Base-by-base conservation (phyloP, 2,113 vertebrate genomes). In the Plestiodon gilberti region DNA sequence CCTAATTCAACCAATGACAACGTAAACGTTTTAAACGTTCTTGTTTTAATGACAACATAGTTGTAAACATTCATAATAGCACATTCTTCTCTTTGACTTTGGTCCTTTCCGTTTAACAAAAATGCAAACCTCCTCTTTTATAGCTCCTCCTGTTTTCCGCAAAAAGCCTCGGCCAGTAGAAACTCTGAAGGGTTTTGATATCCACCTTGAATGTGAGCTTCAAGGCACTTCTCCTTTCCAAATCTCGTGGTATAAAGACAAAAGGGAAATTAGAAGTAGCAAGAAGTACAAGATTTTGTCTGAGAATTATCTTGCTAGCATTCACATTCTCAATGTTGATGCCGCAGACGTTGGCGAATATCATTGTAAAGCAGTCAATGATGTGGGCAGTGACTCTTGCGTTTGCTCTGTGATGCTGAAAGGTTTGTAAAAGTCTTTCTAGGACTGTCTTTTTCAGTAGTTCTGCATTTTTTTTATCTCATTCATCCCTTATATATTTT, bases 211-310 rank as follows among this genome's bases (percentile, higher is more conserved):
- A 89, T 99, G 98, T 91, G 98, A 99, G 92, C 95, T 99, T 93
- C 94, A 96, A 81, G 99, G 99, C 82, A 98, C 98, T 1, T 95
- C 97, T 85, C 98, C 99, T 30, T 99, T 99, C 96, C 98, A 99
- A 94, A 97, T 99, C 82, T 96, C 95, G 81, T 99, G 99, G 99
- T 96, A 98, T 81, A 99, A 99, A 96, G 98, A 99, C 89, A 98
- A 97, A 88, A 99, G 97, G 88, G 94, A 96, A 88, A 96, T 99
- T 88, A 94, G 96, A 75, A 96, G 95, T 94, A 98, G 98, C 96
- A 97, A 97, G 93, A 99, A 98, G 91, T 97, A 98, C 94, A 98
- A 96, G 91, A 94, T 99, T 48, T 96, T 97, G 70, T 96, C 96
- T 64, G 97, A 99, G 87, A 97, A 99, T 30, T 95, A 96, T 1